phyloP scores from a whole-genome alignment of 2,113 vertebrate genomes.

The Apodemus speciosus region DNA sequence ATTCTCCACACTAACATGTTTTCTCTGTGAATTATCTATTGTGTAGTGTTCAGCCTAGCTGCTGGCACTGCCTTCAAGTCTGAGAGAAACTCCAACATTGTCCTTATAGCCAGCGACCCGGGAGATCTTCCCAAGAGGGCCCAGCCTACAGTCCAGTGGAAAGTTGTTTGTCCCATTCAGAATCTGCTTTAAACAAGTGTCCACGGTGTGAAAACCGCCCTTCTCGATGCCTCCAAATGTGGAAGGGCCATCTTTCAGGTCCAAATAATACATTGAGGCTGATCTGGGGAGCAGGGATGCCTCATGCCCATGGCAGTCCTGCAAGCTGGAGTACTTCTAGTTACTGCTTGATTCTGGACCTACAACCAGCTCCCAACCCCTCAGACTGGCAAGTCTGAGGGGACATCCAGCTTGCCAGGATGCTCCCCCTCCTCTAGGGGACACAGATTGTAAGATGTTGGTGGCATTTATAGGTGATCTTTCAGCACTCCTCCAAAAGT shows the following conservation, averaged over 20 bases:
- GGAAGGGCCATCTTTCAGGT: neutral
- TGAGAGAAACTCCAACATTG: neutral
- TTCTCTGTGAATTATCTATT: neutral
- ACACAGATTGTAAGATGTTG: neutral
- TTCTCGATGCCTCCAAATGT: neutral
- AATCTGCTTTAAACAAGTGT: neutral
- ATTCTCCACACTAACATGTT: neutral
- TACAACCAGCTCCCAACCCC: neutral
- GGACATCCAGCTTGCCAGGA: neutral
- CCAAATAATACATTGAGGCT: neutral
- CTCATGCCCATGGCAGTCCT: fast-evolving
- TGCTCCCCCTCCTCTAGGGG: neutral
- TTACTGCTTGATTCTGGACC: neutral
- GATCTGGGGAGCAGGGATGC: neutral
- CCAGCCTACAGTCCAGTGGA: fast-evolving
- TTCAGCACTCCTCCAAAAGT: neutral
- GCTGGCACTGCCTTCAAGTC: neutral
- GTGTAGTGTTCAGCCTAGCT: neutral
- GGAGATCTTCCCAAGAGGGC: too few relatives aligned
- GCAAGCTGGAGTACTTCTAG: neutral
- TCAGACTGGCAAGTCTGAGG: neutral
- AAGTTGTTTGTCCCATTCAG: neutral
- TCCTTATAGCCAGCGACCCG: fast-evolving
- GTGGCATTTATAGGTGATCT: neutral
- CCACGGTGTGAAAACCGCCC: neutral